Evolutionary conservation across 2,113 vertebrate genomes (phyloP), one percentile per base, ranked within the genome.

Genomic region (Columba janthina): DNA sequence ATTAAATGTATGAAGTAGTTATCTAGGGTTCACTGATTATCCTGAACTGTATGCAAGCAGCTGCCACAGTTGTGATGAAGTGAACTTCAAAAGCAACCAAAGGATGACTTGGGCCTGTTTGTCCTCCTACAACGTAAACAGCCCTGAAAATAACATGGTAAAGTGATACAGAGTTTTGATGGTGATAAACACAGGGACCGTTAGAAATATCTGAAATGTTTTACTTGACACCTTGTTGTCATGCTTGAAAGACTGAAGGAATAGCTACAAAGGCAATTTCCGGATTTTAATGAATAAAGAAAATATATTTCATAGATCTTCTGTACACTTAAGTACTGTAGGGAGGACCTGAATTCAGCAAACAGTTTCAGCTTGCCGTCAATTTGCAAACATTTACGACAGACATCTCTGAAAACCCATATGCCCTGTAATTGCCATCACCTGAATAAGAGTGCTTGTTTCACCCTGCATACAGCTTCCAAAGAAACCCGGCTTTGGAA

Each of bases 401-500:
- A 32, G 40, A 51, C 5, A 24, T 46, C 72, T 72, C 15, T 53
- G 65, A 89, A 72, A 84, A 81, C 2, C 50, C 5, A 0, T 31
- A 87, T 86, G 36, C 15, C 44, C 73, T 78, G 57, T 42, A 91
- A 87, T 12, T 54, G 40, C 46, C 53, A 54, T 24, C 22, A 78
- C 53, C 53, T 79, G 40, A 78, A 76, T 51, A 57, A 57, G 72
- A 79, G 50, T n/a, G 81, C 44, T 36, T 72, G 40, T 48, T 92
- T 48, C 53, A 46, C 57, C 29, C 61, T 50, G 31, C 5, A 25
- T 38, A 61, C 40, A 73, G 67, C 34, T 82, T 87, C 54, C 62
- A 72, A 61, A 81, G 80, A 89, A 87, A 82, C 62, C 79, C 75
- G 56, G 53, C 65, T 92, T 82, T 67, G 54, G 70, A 95, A 85